Evolutionary conservation across 2,888 invertebrate species (phyloP).

Genomic region (Oscheius sp.): DNA sequence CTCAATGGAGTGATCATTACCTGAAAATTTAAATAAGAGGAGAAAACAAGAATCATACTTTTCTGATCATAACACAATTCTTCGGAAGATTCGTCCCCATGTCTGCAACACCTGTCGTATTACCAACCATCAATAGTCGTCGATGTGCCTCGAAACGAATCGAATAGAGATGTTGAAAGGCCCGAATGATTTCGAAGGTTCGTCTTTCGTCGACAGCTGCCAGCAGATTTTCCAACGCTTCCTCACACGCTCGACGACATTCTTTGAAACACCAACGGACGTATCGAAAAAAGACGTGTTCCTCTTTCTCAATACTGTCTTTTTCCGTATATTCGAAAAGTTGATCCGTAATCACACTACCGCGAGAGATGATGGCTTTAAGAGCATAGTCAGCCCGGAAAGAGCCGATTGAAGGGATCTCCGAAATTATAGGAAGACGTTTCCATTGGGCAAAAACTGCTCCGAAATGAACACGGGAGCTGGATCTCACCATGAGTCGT

Average conservation of each 20-base stretch:
- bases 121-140: constrained; percentile 32
- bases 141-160: constrained; percentile 31
- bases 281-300: constrained; percentile 24
- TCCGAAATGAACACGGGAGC: constrained; percentile 42
- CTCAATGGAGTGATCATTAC: constrained; percentile 55
- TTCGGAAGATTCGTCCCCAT: constrained; percentile 36
- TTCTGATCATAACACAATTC: constrained; percentile 48
- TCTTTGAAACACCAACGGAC: constrained; percentile 40
- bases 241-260: constrained; percentile 51
- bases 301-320: neutral
- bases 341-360: constrained; percentile 54
- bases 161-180: constrained; percentile 43
- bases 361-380: constrained; percentile 53
- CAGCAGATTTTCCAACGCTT: constrained; percentile 55
- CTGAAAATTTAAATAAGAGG: constrained; percentile 30
- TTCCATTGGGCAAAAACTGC: constrained; percentile 39
- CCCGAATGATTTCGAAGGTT: constrained; percentile 37
- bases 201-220: constrained; percentile 55
- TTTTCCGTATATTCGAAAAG: constrained; percentile 37
- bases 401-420: constrained; percentile 39
- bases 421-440: constrained; percentile 28
- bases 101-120: neutral
- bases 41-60: constrained; percentile 23
- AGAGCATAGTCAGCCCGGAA: constrained; percentile 55
- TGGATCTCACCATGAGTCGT: constrained; percentile 27